Conservation (phyloP, 1,140 invertebrate species). For the Pachyrhynchus sulphureomaculatus region DNA sequence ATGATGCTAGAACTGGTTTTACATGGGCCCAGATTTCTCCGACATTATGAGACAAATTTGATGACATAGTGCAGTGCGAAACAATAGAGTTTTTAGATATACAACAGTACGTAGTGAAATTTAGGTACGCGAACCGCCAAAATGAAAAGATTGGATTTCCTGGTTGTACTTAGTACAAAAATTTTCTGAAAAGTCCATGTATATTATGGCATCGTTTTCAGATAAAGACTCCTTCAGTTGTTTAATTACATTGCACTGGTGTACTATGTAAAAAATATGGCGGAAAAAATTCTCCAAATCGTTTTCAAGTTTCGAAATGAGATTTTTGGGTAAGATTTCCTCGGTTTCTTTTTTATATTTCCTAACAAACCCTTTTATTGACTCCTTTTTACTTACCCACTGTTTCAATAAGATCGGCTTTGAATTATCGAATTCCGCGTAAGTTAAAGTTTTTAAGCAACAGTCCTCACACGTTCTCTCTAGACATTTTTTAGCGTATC, state of each 20-base stretch:
- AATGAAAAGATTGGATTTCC: constrained; percentile 41
- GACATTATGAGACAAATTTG: not conserved
- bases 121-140: too few species aligned
- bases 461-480: not conserved
- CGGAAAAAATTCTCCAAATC: too few species aligned
- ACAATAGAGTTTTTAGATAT: constrained; percentile 28
- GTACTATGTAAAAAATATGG: too few species aligned
- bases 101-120: constrained; percentile 37
- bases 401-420: too few species aligned
- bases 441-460: too few species aligned
- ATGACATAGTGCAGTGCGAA: constrained; percentile 29
- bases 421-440: not conserved
- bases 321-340: too few species aligned
- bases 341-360: too few species aligned
- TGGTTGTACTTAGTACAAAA: constrained; percentile 40
- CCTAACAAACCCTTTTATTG: too few species aligned
- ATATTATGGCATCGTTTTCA: too few species aligned
- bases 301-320: too few species aligned
- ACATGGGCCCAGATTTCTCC: not conserved
- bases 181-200: constrained; percentile 45
- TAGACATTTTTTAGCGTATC: not conserved
- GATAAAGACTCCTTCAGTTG: too few species aligned
- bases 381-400: not conserved
- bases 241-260: too few species aligned
- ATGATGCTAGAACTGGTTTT: not conserved